Conservation (phyloP, 2,797 vertebrate species). For the Linurgus olivaceus region DNA sequence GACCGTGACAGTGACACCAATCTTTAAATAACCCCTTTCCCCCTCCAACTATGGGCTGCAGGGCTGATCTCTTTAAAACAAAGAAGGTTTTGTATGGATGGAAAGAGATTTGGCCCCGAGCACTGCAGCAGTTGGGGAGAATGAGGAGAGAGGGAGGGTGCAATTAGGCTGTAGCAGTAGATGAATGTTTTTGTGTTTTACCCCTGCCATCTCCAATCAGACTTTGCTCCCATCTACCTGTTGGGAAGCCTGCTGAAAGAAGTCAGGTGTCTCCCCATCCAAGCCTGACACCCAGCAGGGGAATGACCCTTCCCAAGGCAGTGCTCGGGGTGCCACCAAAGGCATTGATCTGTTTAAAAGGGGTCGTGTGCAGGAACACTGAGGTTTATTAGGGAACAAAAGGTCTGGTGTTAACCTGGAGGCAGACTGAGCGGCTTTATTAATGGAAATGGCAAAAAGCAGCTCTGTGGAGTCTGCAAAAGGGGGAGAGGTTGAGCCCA, state of each 20-base stretch:
- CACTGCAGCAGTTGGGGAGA: not conserved
- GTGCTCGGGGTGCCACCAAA: not conserved
- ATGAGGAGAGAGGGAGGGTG: not conserved
- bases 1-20: not conserved
- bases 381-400: not conserved
- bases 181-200: slow-evolving; percentile 54
- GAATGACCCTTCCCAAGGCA: not conserved
- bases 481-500: not conserved
- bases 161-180: slow-evolving; percentile 48
- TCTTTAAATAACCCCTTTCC: slow-evolving; percentile 31
- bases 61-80: slow-evolving; percentile 37
- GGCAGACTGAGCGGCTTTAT: not conserved
- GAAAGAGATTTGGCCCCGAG: slow-evolving; percentile 30
- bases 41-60: not conserved
- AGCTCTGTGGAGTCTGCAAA: not conserved
- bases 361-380: not conserved
- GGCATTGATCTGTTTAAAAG: not conserved
- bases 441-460: not conserved
- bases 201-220: slow-evolving; percentile 33
- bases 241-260: slow-evolving; percentile 14
- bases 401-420: not conserved
- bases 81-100: slow-evolving; percentile 15
- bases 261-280: not conserved
- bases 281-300: not conserved
- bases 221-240: not conserved